Base-by-base conservation (phyloP, 2,888 invertebrate species). In the Spilarctia lutea region DNA sequence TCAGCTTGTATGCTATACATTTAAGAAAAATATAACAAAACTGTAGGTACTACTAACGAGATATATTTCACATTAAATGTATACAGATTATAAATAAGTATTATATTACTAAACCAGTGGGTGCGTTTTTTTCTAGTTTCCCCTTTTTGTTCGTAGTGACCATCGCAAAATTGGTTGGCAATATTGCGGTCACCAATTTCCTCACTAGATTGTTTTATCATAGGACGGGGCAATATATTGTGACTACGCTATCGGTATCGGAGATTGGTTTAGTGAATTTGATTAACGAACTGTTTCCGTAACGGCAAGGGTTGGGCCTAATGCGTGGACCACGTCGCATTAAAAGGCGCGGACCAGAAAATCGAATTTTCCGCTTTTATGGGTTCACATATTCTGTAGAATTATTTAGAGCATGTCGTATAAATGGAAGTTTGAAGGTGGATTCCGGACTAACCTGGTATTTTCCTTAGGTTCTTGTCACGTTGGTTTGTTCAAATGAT, bases 281-380 rank as follows among this genome's bases (percentile, higher is more conserved):
- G 94, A 94, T 94, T 94, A 94, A 92, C 91, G 89, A 87, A 90
- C 90, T 89, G 90, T 90, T 91, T 89, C 89, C 90, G 86, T 80
- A 77, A 81, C 81, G 87, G 89, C 87, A 94, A 94, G 94, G 94
- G 94, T 94, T 94, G 90, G 91, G 86, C 86, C 84, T 89, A 91
- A 91, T 88, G 82, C 69, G 88, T 89, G 89, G 91, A 87, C 91
- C 90, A 87, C 88, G 86, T 77, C 89, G 87, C 90, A 90, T 93
- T 92, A 92, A 85, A 87, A 92, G 90, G 92, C 92, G 93, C 86
- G 88, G 91, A 89, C 90, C 90, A 92, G 93, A 95, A 94, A 95
- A 95, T 95, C 93, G 92, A 94, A 95, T 95, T 95, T 94, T 93
- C 94, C 92, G 92, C 91, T 90, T 86, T 86, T 90, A 88, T 91